Base-by-base conservation (phyloP, 2,113 vertebrate genomes). In the Abramis brama region DNA sequence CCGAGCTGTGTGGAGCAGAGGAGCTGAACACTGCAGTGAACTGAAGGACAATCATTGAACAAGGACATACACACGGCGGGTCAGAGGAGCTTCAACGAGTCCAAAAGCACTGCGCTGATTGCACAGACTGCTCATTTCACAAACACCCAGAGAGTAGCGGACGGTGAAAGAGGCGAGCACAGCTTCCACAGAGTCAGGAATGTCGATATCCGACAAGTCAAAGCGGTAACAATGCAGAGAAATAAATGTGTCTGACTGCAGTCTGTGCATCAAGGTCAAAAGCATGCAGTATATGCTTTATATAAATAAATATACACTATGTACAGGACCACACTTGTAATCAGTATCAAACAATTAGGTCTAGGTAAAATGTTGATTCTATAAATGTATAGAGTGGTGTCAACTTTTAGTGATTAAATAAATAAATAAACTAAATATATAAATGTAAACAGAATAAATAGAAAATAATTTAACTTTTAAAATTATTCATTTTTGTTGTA, bases 41-140 rank as follows among this genome's bases (percentile, higher is more conserved):
- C 74, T 86, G 80, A 90, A 82, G 80, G 85, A 81, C 82, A 89
- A 88, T 66, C 80, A 83, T 27, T 77, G 83, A 77, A 86, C 85
- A 88, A 90, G 85, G 89, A 82, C 87, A 86, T 64, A 33, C 85
- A 60, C 85, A 79, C 79, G 59, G 79, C 45, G 11, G 82, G 85
- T 81, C 71, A 85, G 77, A 81, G 60, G 64, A 83, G 55, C 73
- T 83, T 88, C 78, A 71, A 66, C 73, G 47, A 78, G 60, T 77
- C 71, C 64, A 62, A 73, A 79, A 88, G 73, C 79, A 50, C 55
- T 71, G 78, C 27, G 68, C 62, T 86, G 68, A 86, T 86, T 86
- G 75, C 87, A 85, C 71, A 36, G 68, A 88, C 57, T 36, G 33
- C 76, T 79, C 86, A 70, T 71, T 83, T 82, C 70, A 85, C 70